Conservation (phyloP, 2,797 vertebrate species). For the Vireo griseus region DNA sequence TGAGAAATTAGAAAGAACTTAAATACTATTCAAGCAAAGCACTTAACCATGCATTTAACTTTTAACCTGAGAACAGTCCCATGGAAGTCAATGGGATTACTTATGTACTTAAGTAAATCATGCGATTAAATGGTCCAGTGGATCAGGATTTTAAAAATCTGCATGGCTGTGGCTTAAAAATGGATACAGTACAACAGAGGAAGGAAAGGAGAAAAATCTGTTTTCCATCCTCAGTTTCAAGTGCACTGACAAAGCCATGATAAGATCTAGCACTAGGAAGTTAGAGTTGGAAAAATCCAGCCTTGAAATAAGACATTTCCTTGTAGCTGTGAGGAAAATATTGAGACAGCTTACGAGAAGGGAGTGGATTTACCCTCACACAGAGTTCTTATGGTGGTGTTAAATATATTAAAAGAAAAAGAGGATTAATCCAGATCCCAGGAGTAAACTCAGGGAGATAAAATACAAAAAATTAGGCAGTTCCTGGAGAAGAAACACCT, state of each 20-base stretch:
- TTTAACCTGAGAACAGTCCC: conserved; percentile 4
- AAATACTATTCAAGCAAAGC: neutral
- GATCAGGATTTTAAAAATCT: conserved; percentile 30
- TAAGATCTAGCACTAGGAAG: neutral
- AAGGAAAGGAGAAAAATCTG: conserved; percentile 5
- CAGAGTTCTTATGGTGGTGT: neutral
- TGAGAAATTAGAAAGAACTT: conserved; percentile 3
- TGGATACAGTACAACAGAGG: neutral
- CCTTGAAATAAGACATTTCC: conserved; percentile 43
- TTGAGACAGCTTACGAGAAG: neutral
- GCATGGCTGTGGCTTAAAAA: neutral
- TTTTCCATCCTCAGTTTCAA: conserved; percentile 11
- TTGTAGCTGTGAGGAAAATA: conserved; percentile 19
- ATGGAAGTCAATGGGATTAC: neutral
- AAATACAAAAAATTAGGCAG: neutral
- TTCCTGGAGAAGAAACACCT: neutral
- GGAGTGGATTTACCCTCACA: neutral
- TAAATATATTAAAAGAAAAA: neutral
- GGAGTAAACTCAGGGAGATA: neutral
- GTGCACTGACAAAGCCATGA: neutral
- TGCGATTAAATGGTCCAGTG: neutral
- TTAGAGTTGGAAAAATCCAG: conserved; percentile 13
- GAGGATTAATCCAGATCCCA: neutral
- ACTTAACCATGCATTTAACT: conserved; percentile 13
- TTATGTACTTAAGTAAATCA: neutral